Percentiles rank a stretch among this genome's conserved stretches.
These are phyloP conservation scores for Aethes cnicana DNA, from an alignment of 2,888 invertebrate genomes.

Conservation along the genomic window DNA sequence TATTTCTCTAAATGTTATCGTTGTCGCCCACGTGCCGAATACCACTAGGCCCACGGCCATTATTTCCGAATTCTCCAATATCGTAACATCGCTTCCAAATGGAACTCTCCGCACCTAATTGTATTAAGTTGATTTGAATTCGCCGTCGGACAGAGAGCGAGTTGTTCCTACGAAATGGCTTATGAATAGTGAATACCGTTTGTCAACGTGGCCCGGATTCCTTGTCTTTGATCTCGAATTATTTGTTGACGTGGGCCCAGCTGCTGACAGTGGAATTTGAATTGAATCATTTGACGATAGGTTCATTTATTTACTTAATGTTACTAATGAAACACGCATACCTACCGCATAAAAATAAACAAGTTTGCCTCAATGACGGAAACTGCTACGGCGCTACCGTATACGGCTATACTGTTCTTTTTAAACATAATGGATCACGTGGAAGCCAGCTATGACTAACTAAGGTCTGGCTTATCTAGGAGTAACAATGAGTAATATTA, in stretches of 20 bases:
- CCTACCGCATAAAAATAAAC: slow-evolving; percentile 18
- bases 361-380: slow-evolving; percentile 17
- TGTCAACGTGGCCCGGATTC: slow-evolving; percentile 43
- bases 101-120: slow-evolving; percentile 31
- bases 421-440: slow-evolving; percentile 38
- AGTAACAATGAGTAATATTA: slow-evolving; percentile 50
- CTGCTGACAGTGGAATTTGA: slow-evolving; percentile 40
- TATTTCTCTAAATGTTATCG: slow-evolving; percentile 32
- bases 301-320: slow-evolving; percentile 29
- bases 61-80: slow-evolving; percentile 36
- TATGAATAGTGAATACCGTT: slow-evolving; percentile 36
- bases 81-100: slow-evolving; percentile 33
- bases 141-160: slow-evolving; percentile 11
- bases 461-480: slow-evolving; percentile 54
- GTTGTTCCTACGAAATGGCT: slow-evolving; percentile 31
- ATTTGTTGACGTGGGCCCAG: slow-evolving; percentile 36
- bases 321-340: slow-evolving; percentile 14
- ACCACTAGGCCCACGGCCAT: slow-evolving; percentile 33
- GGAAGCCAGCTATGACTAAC: slow-evolving; percentile 40
- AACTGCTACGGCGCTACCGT: slow-evolving; percentile 5
- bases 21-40: slow-evolving; percentile 36
- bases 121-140: slow-evolving; percentile 33
- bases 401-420: slow-evolving; percentile 11
- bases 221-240: slow-evolving; percentile 44
- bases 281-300: slow-evolving; percentile 39